Evolutionary conservation across 2,888 invertebrate genomes (phyloP).

Genomic region (Papilio gigon): DNA sequence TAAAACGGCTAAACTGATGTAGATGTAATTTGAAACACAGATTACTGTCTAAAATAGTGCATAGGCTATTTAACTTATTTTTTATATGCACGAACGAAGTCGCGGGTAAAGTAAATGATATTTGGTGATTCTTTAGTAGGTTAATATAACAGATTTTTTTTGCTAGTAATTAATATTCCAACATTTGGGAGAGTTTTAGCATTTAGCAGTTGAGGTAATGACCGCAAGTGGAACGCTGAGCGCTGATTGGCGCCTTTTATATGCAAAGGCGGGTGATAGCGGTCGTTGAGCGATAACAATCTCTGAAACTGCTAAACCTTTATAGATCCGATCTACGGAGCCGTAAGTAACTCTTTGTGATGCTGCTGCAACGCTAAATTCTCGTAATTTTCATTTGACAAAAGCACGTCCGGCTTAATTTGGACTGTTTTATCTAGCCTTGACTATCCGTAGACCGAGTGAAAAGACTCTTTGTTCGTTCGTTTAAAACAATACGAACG

Average conservation of each 20-base stretch:
- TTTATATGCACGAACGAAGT: too few relatives aligned
- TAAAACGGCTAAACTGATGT: too few relatives aligned
- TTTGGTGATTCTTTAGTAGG: slow-evolving; percentile 43
- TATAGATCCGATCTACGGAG: slow-evolving; percentile 33
- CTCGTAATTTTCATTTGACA: slow-evolving; percentile 28
- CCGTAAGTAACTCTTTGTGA: slow-evolving; percentile 33
- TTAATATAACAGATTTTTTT: slow-evolving; percentile 47
- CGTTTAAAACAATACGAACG: slow-evolving; percentile 14
- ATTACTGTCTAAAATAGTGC: too few relatives aligned
- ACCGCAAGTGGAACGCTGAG: slow-evolving; percentile 52
- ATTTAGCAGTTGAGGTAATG: slow-evolving; percentile 60
- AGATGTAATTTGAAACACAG: too few relatives aligned
- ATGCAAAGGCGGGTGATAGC: slow-evolving; percentile 59
- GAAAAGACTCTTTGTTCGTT: slow-evolving; percentile 16
- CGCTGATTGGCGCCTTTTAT: slow-evolving; percentile 66
- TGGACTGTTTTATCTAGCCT: slow-evolving; percentile 16
- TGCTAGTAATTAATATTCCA: slow-evolving; percentile 65
- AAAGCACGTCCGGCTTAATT: slow-evolving; percentile 30
- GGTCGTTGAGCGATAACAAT: slow-evolving; percentile 44
- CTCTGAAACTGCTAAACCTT: slow-evolving; percentile 33
- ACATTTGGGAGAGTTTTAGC: slow-evolving; percentile 50
- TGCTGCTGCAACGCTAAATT: slow-evolving; percentile 16
- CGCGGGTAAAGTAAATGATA: too few relatives aligned
- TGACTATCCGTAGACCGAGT: slow-evolving; percentile 1
- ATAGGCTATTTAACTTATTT: too few relatives aligned